Base-by-base conservation (phyloP, 2,113 vertebrate genomes). In the Rutilus rutilus region DNA sequence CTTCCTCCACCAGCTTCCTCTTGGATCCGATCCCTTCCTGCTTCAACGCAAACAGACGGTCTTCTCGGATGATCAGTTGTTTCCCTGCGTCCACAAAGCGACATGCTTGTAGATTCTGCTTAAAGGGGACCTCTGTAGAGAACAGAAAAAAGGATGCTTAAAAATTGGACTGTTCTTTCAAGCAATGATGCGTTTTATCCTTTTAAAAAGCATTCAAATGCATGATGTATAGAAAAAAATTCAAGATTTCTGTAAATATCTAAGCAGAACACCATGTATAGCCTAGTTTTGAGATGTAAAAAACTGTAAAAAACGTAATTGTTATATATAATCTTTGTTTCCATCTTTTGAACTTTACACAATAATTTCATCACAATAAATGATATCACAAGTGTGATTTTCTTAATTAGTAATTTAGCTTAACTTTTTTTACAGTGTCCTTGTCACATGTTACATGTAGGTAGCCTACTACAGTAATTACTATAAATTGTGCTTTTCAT, bases 11-110 rank as follows among this genome's bases (percentile, higher is more conserved):
- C 69, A 42, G 90, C 50, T 15, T 27, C 23, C 19, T 69, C 10
- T 25, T 87, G 47, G 15, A 74, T 85, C 74, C 93, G 83, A 10
- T 82, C 17, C 54, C 86, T 85, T 83, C 60, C 8, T 76, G 54
- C 71, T 12, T 80, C 33, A 57, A 86, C n/a, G 52, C 86, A 30
- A 89, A 94, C 19, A 96, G 86, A 79, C 67, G 88, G 25, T 92
- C 92, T 89, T 98, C 96, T 87, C 93, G 88, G 14, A 64, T 17
- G 6, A 96, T 94, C 85, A 99, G 90, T 54, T 89, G 86, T 12
- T 86, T 85, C 9, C 91, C 64, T 39, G 94, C 94, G 4, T 90
- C 85, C 0, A 2, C 76, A 36, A 92, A 89, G 11, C 0, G 52
- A 0, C 17, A 2, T 0, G 23, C 50, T 30, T 89, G 27, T 0